phyloP scores from a whole-genome alignment of 2,113 vertebrate genomes.

The Bubalus kerabau region DNA sequence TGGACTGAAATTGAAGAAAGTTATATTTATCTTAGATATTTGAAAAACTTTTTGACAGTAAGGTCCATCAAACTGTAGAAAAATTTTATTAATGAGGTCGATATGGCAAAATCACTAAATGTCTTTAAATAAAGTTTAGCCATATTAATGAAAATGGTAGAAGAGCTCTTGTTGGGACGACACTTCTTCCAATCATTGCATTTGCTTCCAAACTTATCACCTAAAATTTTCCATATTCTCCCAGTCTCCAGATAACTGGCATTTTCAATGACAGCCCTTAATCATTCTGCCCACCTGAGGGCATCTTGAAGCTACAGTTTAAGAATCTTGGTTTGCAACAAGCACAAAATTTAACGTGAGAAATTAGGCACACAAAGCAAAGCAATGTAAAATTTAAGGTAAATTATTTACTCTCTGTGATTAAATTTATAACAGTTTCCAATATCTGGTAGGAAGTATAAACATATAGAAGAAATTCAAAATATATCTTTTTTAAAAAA shows the following conservation, averaged over 20 bases:
- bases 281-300: background rate
- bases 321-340: background rate
- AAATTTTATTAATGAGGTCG: constrained; percentile 38
- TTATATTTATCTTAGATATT: constrained; percentile 39
- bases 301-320: background rate
- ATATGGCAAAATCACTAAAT: constrained; percentile 37
- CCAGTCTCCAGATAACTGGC: background rate
- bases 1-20: background rate
- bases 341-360: background rate
- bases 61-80: background rate
- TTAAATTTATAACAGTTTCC: background rate
- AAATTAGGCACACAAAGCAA: background rate
- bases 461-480: background rate
- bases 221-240: background rate
- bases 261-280: background rate
- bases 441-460: background rate
- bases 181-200: background rate
- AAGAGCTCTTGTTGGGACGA: background rate
- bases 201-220: background rate
- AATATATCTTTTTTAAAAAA: background rate
- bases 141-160: background rate
- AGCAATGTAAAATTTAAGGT: background rate
- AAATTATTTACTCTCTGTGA: background rate
- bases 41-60: constrained; percentile 36
- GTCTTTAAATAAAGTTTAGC: constrained; percentile 28